Conservation (phyloP, 2,888 invertebrate genomes). For the Cantharis nigra region DNA sequence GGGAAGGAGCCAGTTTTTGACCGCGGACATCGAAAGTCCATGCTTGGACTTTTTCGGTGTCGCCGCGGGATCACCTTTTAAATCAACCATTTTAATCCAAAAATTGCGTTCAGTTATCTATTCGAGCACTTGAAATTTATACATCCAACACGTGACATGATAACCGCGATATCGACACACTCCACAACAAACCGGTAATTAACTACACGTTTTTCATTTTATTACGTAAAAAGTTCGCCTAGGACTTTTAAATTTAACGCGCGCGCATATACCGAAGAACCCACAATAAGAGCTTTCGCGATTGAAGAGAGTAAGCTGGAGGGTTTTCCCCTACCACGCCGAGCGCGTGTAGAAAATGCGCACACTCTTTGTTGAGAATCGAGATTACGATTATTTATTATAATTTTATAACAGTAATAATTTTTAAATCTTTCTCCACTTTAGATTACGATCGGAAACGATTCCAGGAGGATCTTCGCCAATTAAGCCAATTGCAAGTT, state of each 20-base stretch:
- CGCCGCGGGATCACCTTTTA: constrained; percentile 48
- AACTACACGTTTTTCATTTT: neutral
- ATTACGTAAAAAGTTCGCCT: constrained; percentile 5
- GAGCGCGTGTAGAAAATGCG: constrained; percentile 38
- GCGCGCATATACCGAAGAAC: constrained; percentile 27
- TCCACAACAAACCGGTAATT: neutral
- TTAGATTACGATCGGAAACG: neutral
- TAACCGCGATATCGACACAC: neutral
- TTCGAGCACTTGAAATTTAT: constrained; percentile 1
- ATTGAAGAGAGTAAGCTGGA: constrained; percentile 18
- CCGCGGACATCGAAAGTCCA: constrained; percentile 65
- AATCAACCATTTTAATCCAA: constrained; percentile 48
- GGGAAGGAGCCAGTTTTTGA: constrained; percentile 76
- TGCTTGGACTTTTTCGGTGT: constrained; percentile 50
- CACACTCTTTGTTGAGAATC: constrained; percentile 22
- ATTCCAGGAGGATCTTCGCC: neutral
- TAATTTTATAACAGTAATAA: constrained; percentile 2
- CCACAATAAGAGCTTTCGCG: constrained; percentile 19
- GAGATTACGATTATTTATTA: constrained; percentile 6
- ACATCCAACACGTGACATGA: neutral
- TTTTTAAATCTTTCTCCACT: neutral
- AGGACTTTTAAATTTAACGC: constrained; percentile 22
- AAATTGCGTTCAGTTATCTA: constrained; percentile 5
- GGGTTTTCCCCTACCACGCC: constrained; percentile 36
- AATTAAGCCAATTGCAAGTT: neutral